A percentile compares a stretch with the other conserved stretches of the same genome.
Conservation (phyloP, 2,113 vertebrate genomes). For the Gopherus evgoodei region DNA sequence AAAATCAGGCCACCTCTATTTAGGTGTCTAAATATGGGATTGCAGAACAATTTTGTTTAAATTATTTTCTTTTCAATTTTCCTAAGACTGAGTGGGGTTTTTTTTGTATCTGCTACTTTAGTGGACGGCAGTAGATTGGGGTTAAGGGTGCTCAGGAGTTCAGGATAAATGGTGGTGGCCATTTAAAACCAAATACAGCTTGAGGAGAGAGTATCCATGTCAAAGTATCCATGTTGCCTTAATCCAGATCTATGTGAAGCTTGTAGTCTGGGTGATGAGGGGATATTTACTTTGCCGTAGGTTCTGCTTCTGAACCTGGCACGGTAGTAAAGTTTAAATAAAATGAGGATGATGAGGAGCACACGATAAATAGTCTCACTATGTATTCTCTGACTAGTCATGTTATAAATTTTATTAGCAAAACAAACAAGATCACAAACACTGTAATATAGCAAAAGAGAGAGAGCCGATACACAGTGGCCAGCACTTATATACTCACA, state of each 20-base stretch:
- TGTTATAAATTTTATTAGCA: background rate
- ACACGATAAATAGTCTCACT: background rate
- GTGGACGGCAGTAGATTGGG: background rate
- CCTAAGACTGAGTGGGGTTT: background rate
- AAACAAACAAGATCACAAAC: background rate
- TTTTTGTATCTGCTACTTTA: background rate
- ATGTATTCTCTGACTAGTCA: too few species aligned
- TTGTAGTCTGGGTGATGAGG: background rate
- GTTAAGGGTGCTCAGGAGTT: background rate
- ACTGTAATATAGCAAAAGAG: background rate
- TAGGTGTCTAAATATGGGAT: background rate
- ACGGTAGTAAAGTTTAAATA: too few species aligned
- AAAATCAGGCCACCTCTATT: conserved; percentile 20
- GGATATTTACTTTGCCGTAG: background rate
- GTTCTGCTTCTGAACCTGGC: background rate
- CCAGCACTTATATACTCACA: background rate
- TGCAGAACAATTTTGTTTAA: background rate
- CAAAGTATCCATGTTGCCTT: background rate
- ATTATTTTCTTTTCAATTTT: background rate
- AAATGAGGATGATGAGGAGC: too few species aligned
- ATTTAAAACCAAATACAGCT: background rate
- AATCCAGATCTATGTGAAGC: background rate
- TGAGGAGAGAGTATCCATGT: background rate
- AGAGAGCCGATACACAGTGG: background rate
- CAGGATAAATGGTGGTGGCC: background rate